Evolutionary conservation across 2,888 invertebrate species (phyloP), one percentile per base, ranked within the genome.

Genomic region (Diaphora mendica): DNA sequence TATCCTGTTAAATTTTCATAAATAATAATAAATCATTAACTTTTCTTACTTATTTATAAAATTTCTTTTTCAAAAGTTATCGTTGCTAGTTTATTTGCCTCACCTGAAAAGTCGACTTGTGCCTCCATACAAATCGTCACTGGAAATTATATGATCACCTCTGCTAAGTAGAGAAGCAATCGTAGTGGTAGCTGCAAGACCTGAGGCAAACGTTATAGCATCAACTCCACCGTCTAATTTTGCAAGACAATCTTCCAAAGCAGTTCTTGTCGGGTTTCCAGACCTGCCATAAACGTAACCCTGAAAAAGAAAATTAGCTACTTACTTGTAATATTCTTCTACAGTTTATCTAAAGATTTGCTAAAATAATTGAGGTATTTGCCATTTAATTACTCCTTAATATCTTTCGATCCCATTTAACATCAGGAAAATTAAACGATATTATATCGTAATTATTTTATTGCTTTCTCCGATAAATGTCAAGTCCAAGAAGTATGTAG

Each of bases 81-180:
- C 4, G 11, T 26, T 15, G 13, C 7, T 5, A 13, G 51, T 11
- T 55, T 13, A 15, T 15, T 35, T 68, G 20, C 11, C 65, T 71
- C 9, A 73, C 73, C 69, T 73, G 20, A 73, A 90, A 42, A 96
- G 85, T 72, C 98, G 96, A 86, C 97, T 97, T 0, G 98, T 98
- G 33, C 99, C 99, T 68, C 99, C 99, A 88, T 99, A 99, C 26
- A 99, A 96, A 91, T 99, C 99, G 88, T 99, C 98, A 71, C 97
- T 97, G 85, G 97, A 96, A 62, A 99, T 90, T 5, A 99, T 94
- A 89, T 99, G 98, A 90, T 99, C 99, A 0, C 98, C 99, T 71
- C 94, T 79, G 74, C 96, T 96, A 17, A 99, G 92, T 80, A 98
- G 91, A 68, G 97, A 96, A 20, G 97, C 92, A 7, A 99, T 89